Percentiles rank a stretch among this genome's conserved stretches.
Evolutionary conservation across 2,797 vertebrate species (phyloP).

Genomic region (Spheniscus humboldti): DNA sequence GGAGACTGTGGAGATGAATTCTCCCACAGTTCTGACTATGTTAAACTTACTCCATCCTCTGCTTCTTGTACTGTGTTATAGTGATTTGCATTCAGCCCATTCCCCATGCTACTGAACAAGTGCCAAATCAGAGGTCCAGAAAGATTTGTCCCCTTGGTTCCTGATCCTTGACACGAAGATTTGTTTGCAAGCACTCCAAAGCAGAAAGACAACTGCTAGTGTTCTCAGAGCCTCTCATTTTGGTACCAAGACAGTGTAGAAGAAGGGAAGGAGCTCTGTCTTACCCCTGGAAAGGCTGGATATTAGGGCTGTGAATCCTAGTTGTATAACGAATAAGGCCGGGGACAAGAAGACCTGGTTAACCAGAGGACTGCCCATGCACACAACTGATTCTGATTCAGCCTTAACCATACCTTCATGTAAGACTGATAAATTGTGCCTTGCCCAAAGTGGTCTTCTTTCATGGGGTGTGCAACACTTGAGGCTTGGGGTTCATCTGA

Average conservation of each 20-base stretch:
- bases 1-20: not conserved
- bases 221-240: not conserved
- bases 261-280: not conserved
- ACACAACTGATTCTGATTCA: not conserved
- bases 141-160: not conserved
- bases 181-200: not conserved
- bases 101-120: not conserved
- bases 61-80: not conserved
- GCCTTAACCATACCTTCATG: not conserved
- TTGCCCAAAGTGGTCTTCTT: not conserved
- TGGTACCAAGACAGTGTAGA: not conserved
- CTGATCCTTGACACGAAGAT: not conserved
- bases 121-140: not conserved
- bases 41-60: not conserved
- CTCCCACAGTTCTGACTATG: not conserved
- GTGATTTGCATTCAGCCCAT: not conserved
- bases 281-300: not conserved
- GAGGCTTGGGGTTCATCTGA: not conserved
- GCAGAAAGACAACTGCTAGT: not conserved
- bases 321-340: not conserved
- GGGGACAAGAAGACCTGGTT: not conserved
- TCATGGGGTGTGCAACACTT: fast-evolving
- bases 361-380: not conserved
- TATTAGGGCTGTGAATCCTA: not conserved
- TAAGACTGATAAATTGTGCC: not conserved